Conservation (phyloP, 2,797 vertebrate genomes). For the Epinephelus awoara region DNA sequence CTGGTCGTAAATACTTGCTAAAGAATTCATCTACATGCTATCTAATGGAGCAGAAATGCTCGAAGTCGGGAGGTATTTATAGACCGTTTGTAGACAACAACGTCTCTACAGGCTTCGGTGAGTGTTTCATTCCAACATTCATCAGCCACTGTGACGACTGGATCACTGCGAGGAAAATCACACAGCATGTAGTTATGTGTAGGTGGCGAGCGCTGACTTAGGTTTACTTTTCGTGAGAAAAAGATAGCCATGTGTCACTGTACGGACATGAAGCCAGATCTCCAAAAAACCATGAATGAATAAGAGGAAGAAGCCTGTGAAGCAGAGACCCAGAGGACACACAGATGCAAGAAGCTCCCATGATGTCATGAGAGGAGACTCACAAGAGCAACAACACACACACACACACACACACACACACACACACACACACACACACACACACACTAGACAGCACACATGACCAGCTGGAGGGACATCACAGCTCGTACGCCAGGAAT, state of each 20-base stretch:
- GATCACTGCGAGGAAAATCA: slow-evolving; percentile 8
- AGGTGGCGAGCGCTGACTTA: not conserved
- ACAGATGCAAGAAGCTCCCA: slow-evolving; percentile 57
- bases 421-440: slow-evolving; percentile 22
- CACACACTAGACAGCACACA: slow-evolving; percentile 49
- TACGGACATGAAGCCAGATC: not conserved
- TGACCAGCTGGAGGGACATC: slow-evolving; percentile 53
- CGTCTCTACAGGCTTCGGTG: not conserved
- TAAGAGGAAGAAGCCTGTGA: slow-evolving; percentile 30
- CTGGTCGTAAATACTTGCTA: not conserved
- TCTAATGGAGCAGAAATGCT: not conserved
- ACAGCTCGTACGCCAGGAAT: slow-evolving; percentile 68
- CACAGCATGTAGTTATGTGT: slow-evolving; percentile 2
- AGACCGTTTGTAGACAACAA: not conserved
- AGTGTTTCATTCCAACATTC: not conserved
- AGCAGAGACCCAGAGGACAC: not conserved
- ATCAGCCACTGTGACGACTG: not conserved
- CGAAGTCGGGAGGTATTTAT: too few relatives aligned
- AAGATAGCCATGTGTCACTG: not conserved
- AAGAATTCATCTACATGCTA: not conserved
- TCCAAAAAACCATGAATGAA: slow-evolving; percentile 15
- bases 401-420: slow-evolving; percentile 31
- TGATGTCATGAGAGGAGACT: slow-evolving; percentile 65
- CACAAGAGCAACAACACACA: slow-evolving; percentile 32
- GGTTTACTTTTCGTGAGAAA: slow-evolving; percentile 1